phyloP scores from a whole-genome alignment of 2,888 invertebrate genomes.

The Sarcophaga carnaria region DNA sequence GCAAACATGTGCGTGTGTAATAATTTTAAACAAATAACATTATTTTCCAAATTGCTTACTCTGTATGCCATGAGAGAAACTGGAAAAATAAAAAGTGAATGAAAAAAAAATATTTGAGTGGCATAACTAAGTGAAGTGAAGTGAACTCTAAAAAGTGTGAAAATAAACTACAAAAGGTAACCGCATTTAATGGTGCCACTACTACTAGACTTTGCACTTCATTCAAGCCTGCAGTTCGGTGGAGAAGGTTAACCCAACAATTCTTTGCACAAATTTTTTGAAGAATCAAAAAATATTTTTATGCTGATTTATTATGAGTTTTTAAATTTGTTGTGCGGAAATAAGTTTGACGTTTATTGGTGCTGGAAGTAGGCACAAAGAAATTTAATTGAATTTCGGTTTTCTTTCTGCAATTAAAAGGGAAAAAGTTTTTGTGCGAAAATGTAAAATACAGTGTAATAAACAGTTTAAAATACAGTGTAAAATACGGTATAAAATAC shows the following conservation, averaged over 20 bases:
- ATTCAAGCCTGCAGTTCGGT: not conserved
- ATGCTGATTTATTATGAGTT: not conserved
- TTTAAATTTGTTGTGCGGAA: not conserved
- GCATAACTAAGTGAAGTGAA: conserved; percentile 15
- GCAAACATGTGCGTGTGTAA: conserved; percentile 1
- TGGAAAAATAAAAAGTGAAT: not conserved
- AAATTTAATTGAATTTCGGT: too few relatives aligned
- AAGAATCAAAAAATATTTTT: not conserved
- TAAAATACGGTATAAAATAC: too few relatives aligned
- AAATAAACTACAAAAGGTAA: conserved; percentile 12
- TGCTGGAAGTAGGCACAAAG: not conserved
- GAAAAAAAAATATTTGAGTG: not conserved
- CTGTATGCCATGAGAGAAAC: conserved; percentile 36
- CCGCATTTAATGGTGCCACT: conserved; percentile 7
- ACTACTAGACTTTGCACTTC: conserved; percentile 38
- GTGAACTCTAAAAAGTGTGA: conserved; percentile 34
- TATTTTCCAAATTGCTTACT: conserved; percentile 33
- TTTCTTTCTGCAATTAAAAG: too few relatives aligned
- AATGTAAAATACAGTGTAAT: too few relatives aligned
- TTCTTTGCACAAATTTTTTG: not conserved
- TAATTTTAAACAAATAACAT: conserved; percentile 19
- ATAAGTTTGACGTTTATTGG: not conserved
- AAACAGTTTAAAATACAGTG: too few relatives aligned
- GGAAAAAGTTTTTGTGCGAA: too few relatives aligned
- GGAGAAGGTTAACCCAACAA: conserved; percentile 30